Percentiles rank a stretch among this genome's conserved stretches.
These are phyloP conservation scores for Typhlomys cinereus DNA, from an alignment of 2,113 vertebrate species.

Conservation along the genomic window DNA sequence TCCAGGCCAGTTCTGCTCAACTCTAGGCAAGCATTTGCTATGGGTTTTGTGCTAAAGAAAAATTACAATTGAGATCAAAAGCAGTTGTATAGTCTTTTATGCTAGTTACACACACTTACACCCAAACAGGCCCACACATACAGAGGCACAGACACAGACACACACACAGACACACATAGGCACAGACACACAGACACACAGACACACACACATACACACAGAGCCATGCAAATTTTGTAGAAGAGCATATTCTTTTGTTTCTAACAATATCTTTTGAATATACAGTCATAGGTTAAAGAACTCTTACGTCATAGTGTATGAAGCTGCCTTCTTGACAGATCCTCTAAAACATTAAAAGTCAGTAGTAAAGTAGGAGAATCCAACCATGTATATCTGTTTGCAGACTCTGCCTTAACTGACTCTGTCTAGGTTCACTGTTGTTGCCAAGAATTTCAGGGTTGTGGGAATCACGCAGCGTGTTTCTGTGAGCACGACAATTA, in stretches of 20 bases:
- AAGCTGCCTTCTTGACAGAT: background rate
- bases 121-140: no score
- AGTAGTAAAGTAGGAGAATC: background rate
- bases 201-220: background rate
- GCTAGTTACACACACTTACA: background rate
- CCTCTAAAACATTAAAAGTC: background rate
- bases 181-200: background rate
- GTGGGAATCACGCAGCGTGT: background rate
- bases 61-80: background rate
- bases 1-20: no score
- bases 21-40: background rate
- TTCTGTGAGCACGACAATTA: background rate
- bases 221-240: background rate
- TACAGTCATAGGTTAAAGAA: background rate
- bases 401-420: background rate
- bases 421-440: background rate
- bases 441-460: background rate
- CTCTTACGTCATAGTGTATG: background rate
- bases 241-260: background rate
- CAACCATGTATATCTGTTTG: background rate
- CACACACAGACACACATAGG: background rate
- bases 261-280: background rate
- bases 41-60: background rate
- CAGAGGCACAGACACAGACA: background rate
- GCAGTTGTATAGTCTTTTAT: background rate